phyloP scores from a whole-genome alignment of 2,888 invertebrate genomes.

The Mythimna albipuncta region DNA sequence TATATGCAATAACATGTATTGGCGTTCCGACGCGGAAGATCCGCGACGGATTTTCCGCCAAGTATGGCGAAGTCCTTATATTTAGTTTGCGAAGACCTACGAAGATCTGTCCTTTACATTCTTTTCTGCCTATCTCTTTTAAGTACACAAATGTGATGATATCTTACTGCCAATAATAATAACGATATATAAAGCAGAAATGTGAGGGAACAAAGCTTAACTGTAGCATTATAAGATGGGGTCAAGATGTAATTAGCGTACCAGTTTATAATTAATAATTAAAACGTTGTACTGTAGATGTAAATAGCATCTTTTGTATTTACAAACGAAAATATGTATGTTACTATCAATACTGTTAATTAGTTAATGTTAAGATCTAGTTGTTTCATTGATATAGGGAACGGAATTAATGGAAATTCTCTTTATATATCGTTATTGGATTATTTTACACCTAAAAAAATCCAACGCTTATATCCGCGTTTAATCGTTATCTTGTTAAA shows the following conservation, averaged over 20 bases:
- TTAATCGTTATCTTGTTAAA: too few relatives aligned
- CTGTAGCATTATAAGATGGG: constrained; percentile 51
- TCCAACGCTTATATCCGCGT: too few relatives aligned
- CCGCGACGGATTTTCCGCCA: too few relatives aligned
- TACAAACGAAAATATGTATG: too few relatives aligned
- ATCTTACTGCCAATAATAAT: constrained; percentile 23
- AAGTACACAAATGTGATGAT: background rate
- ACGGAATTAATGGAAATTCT: constrained; percentile 14
- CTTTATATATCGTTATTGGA: background rate
- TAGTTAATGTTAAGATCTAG: constrained; percentile 25
- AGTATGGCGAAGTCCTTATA: too few relatives aligned
- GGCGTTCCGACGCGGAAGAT: too few relatives aligned
- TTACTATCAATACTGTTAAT: too few relatives aligned
- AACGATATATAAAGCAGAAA: constrained; percentile 33
- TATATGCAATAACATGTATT: too few relatives aligned
- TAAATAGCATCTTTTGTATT: constrained; percentile 39
- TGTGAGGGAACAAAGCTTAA: constrained; percentile 52
- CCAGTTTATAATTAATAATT: constrained; percentile 46
- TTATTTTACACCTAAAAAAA: too few relatives aligned
- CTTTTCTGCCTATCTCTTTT: background rate
- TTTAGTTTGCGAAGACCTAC: too few relatives aligned
- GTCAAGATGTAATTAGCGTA: constrained; percentile 42
- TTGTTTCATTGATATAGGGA: constrained; percentile 10
- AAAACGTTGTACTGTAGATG: constrained; percentile 49
- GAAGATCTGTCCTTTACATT: too few relatives aligned